Evolutionary conservation across 1,140 invertebrate genomes (phyloP).

Genomic region (Dreissena rostriformis): DNA sequence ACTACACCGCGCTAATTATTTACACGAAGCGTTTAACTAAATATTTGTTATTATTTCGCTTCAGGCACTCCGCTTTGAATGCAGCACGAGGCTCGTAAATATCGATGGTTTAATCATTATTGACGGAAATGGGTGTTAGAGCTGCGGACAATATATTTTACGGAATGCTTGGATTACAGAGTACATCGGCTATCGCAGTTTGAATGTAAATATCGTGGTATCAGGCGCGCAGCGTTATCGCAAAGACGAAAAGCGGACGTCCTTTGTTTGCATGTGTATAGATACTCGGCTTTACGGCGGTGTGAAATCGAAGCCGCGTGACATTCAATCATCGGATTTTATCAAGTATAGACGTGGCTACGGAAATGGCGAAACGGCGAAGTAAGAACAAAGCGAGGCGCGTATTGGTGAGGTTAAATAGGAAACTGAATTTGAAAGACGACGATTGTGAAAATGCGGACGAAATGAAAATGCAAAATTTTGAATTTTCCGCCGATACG

Average conservation of each 20-base stretch:
- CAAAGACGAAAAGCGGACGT: conserved; percentile 53
- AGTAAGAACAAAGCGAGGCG: conserved; percentile 49
- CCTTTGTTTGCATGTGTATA: conserved; percentile 56
- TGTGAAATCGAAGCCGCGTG: conserved; percentile 55
- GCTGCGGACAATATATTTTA: conserved; percentile 38
- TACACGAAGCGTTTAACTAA: background rate
- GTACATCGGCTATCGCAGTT: conserved; percentile 16
- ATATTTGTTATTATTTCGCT: conserved; percentile 13
- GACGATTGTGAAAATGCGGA: conserved; percentile 21
- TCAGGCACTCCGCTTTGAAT: background rate
- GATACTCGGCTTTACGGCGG: conserved; percentile 45
- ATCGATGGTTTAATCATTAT: conserved; percentile 20
- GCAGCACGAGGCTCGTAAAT: background rate
- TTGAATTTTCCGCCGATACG: background rate
- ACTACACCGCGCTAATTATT: background rate
- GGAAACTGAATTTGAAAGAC: conserved; percentile 21
- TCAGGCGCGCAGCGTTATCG: conserved; percentile 37
- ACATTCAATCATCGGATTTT: conserved; percentile 54
- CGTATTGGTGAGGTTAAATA: conserved; percentile 33
- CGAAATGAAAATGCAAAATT: conserved; percentile 10
- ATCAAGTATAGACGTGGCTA: conserved; percentile 52
- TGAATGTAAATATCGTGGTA: conserved; percentile 50
- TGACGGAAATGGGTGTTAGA: conserved; percentile 2
- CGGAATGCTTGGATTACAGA: conserved; percentile 32
- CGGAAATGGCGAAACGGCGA: conserved; percentile 56